A percentile compares a stretch with the other conserved stretches of the same genome.
Conservation (phyloP, 2,888 invertebrate species). For the Therioaphis trifolii region DNA sequence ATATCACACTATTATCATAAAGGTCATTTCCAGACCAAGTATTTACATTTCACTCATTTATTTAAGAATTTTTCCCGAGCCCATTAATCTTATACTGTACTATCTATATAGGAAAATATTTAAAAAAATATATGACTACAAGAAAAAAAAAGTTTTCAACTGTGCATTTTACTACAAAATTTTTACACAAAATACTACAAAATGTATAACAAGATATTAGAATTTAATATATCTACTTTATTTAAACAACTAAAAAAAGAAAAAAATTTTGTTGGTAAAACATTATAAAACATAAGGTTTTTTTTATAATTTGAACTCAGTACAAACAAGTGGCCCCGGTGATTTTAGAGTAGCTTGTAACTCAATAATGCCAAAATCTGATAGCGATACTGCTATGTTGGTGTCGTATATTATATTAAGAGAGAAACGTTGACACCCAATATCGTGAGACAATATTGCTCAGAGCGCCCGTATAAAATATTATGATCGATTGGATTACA, state of each 20-base stretch:
- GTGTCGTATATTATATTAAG: conserved; percentile 21
- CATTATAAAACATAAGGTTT: no score
- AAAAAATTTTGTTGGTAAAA: no score
- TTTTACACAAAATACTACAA: no score
- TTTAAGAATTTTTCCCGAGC: background rate
- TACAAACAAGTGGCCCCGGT: background rate
- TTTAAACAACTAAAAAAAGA: no score
- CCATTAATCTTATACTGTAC: background rate
- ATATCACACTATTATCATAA: background rate
- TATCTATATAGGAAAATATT: background rate
- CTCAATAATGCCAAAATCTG: conserved; percentile 49
- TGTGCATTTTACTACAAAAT: no score
- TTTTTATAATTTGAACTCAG: background rate
- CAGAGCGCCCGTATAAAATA: conserved; percentile 54
- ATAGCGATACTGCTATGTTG: conserved; percentile 1
- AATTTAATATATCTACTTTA: no score
- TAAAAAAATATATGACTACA: background rate
- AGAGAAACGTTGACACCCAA: conserved; percentile 39
- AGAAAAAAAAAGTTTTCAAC: no score
- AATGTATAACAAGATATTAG: no score
- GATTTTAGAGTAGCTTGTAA: conserved; percentile 33
- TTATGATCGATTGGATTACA: conserved; percentile 59
- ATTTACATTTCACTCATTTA: no score
- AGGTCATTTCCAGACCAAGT: conserved; percentile 5
- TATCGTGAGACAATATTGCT: conserved; percentile 51